Conservation (phyloP, 23 tunicate genomes). For the Ciona savignyi region DNA sequence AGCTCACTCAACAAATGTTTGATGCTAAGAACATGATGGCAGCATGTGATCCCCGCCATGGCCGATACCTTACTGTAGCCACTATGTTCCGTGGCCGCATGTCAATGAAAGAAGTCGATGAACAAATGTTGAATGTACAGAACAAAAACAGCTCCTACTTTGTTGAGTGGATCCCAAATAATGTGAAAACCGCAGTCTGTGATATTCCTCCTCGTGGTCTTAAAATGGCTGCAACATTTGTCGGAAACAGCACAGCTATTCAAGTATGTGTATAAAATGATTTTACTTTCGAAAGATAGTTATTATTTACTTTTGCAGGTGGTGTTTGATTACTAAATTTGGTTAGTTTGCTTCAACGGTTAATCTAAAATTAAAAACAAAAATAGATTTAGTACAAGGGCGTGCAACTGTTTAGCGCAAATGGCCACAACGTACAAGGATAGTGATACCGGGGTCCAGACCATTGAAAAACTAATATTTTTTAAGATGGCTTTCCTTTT, state of each 20-base stretch:
- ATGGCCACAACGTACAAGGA: no score
- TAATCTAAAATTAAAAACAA: no score
- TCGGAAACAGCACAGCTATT: constrained; percentile 97
- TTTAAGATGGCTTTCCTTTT: no score
- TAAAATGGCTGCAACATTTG: constrained; percentile 89
- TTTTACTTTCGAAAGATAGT: no score
- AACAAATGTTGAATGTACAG: constrained; percentile 96
- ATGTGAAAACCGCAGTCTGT: constrained; percentile 96
- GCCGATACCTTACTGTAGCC: constrained; percentile 93
- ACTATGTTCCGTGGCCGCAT: constrained; percentile 98
- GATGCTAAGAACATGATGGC: constrained; percentile 99
- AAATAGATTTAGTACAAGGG: no score
- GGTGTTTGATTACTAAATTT: no score
- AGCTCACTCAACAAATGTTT: constrained; percentile 96
- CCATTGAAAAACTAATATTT: no score
- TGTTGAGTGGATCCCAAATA: constrained; percentile 98
- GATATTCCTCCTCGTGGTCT: constrained; percentile 95
- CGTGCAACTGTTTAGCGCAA: no score
- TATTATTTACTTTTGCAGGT: no score
- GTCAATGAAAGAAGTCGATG: constrained; percentile 99
- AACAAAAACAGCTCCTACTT: constrained; percentile 98
- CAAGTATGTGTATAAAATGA: no score
- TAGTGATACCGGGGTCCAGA: no score
- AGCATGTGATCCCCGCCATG: constrained; percentile 96
- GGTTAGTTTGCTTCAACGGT: no score